Evolutionary conservation across 1,140 invertebrate genomes (phyloP).

Genomic region (Macrosteles quadrilineatus): DNA sequence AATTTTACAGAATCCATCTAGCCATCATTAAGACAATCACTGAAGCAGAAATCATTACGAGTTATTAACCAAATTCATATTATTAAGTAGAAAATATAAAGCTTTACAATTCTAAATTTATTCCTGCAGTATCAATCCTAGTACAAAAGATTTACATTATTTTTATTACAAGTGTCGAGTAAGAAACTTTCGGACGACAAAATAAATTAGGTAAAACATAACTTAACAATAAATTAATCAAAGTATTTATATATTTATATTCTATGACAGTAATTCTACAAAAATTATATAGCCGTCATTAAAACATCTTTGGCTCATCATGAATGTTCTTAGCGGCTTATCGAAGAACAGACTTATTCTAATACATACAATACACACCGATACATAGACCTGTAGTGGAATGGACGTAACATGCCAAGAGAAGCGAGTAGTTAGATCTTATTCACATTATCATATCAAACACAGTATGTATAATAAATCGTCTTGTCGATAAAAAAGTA

Average conservation of each 20-base stretch:
- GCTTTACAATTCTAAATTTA: constrained; percentile 3
- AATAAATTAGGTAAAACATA: constrained; percentile 2
- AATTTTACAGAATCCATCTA: too few species aligned
- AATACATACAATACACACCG: constrained; percentile 18
- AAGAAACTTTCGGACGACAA: neutral
- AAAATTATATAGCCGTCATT: constrained; percentile 5
- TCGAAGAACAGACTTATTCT: neutral
- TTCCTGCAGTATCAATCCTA: neutral
- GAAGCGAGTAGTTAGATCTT: constrained; percentile 7
- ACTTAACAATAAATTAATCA: neutral
- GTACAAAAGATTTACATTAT: constrained; percentile 17
- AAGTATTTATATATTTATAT: constrained; percentile 2
- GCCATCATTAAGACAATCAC: neutral
- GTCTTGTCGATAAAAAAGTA: neutral
- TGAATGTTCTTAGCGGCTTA: neutral
- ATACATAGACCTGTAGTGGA: constrained; percentile 8
- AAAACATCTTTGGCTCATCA: constrained; percentile 11
- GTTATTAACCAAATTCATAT: neutral
- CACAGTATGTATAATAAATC: constrained; percentile 8
- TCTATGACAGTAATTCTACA: neutral
- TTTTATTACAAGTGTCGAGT: constrained; percentile 1
- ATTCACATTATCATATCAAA: constrained; percentile 16
- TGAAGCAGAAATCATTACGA: neutral
- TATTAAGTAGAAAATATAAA: constrained; percentile 14
- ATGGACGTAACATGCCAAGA: constrained; percentile 20